Conservation (phyloP, 1,140 invertebrate genomes). For the Penaeus vannamei region DNA sequence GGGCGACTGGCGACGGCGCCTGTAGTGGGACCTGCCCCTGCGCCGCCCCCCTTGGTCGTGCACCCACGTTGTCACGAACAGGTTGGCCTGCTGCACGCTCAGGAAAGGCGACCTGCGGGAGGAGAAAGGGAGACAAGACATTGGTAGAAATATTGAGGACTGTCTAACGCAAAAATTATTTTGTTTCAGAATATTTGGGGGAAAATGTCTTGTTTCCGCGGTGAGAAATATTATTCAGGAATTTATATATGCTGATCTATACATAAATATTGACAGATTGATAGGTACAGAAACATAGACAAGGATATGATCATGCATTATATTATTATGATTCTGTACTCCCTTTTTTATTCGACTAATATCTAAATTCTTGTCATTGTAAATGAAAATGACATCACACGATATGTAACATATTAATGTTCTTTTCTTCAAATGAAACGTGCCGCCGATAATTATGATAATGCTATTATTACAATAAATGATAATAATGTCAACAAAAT, state of each 20-base stretch:
- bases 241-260: background rate
- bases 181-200: no score
- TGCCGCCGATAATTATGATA: no score
- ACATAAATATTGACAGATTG: background rate
- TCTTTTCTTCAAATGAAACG: no score
- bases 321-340: background rate
- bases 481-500: no score
- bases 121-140: background rate
- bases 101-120: constrained; percentile 35
- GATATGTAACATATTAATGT: background rate
- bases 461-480: no score
- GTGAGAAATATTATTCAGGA: background rate
- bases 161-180: background rate
- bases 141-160: background rate
- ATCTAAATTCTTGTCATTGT: no score
- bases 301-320: background rate
- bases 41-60: background rate
- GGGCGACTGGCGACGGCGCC: constrained; percentile 10
- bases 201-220: background rate
- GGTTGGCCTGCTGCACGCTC: constrained; percentile 48
- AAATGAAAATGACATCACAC: no score
- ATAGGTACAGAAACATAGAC: background rate
- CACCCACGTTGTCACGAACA: constrained; percentile 50
- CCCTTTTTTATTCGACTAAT: no score
- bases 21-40: background rate